A percentile compares a stretch with the other conserved stretches of the same genome.
Evolutionary conservation across 2,888 invertebrate genomes (phyloP).

Genomic region (Arrhopalites spinosus): DNA sequence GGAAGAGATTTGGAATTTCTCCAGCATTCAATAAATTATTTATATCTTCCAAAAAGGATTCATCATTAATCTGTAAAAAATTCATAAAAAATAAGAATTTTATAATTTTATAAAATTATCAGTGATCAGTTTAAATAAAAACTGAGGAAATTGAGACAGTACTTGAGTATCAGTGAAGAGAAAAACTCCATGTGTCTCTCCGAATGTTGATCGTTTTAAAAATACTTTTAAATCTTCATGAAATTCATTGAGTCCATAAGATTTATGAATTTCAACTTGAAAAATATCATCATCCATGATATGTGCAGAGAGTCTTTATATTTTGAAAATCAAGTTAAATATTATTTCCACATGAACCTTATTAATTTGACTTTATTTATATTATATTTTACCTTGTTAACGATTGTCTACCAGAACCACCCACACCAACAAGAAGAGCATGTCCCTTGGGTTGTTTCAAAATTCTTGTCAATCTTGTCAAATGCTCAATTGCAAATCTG

Average conservation of each 20-base stretch:
- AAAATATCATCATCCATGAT: conserved; percentile 92
- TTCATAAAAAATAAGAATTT: too few species aligned
- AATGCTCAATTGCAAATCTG: conserved; percentile 92
- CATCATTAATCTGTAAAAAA: conserved; percentile 78
- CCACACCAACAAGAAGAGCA: conserved; percentile 86
- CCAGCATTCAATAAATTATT: conserved; percentile 91
- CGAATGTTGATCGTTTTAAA: conserved; percentile 77
- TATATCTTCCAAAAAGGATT: conserved; percentile 89
- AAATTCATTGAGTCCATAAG: conserved; percentile 78
- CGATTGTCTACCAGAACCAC: conserved; percentile 92
- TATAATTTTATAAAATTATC: neutral
- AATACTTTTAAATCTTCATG: conserved; percentile 87
- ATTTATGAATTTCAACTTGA: conserved; percentile 80
- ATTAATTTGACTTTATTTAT: too few species aligned
- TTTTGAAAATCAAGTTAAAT: too few species aligned
- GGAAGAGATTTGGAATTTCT: conserved; percentile 89
- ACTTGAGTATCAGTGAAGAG: conserved; percentile 89
- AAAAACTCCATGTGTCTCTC: conserved; percentile 86
- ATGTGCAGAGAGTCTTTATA: conserved; percentile 88
- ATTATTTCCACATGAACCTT: too few species aligned
- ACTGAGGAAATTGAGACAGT: neutral
- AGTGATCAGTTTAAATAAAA: neutral
- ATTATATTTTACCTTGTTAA: too few species aligned
- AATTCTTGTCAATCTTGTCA: conserved; percentile 87
- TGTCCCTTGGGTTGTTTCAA: conserved; percentile 91